Evolutionary conservation across 2,113 vertebrate species (phyloP).

Genomic region (Nothoprocta perdicaria): DNA sequence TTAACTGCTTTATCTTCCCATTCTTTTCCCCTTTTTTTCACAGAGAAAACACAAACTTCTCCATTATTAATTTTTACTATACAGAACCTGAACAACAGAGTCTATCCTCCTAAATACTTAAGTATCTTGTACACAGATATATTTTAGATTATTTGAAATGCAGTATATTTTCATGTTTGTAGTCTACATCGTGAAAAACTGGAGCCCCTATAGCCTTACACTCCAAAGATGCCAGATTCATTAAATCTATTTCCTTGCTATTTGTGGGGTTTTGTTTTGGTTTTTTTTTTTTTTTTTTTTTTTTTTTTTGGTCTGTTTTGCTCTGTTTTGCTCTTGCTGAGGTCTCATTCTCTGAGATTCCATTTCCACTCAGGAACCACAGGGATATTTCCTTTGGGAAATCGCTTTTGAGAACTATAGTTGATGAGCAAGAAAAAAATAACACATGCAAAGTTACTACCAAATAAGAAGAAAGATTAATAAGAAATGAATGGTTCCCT

Average conservation of each 20-base stretch:
- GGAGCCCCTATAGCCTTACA: background rate
- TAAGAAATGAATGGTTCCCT: background rate
- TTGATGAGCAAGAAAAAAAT: background rate
- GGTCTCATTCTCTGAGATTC: background rate
- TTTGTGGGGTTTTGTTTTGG: background rate
- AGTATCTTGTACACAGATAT: background rate
- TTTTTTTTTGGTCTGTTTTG: background rate
- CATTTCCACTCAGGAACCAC: background rate
- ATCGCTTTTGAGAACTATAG: background rate
- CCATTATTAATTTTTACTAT: background rate
- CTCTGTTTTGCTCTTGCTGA: background rate
- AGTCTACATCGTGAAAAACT: background rate
- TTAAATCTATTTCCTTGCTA: background rate
- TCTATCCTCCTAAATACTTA: background rate
- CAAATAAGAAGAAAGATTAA: accelerated
- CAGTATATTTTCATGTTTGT: background rate
- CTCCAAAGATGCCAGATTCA: background rate
- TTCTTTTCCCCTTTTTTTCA: constrained; percentile 33
- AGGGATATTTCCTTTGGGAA: background rate
- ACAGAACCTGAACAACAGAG: background rate
- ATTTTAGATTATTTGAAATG: background rate
- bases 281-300: no score
- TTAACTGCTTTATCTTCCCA: constrained; percentile 41
- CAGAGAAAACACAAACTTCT: constrained; percentile 54
- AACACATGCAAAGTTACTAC: background rate